Percentiles rank a stretch among this genome's conserved stretches.
These are phyloP conservation scores for Turdus rufiventris DNA, from an alignment of 2,113 vertebrate species.

Conservation along the genomic window DNA sequence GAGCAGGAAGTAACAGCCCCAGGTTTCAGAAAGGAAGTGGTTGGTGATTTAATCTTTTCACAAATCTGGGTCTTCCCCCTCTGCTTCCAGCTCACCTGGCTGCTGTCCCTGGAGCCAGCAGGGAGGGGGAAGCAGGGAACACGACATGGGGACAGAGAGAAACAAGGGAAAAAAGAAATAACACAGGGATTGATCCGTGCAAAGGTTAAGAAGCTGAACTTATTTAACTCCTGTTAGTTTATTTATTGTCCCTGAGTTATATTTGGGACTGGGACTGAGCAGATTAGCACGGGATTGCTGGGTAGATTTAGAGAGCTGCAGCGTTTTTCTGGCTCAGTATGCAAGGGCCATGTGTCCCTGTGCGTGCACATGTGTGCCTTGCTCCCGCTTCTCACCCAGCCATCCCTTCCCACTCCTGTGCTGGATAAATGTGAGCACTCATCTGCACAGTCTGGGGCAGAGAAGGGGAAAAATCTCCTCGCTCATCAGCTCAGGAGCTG, in stretches of 20 bases:
- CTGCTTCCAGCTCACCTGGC: neutral
- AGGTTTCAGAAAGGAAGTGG: neutral
- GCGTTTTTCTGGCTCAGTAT: neutral
- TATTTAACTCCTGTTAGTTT: neutral
- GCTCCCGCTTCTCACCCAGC: neutral
- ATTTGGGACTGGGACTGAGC: neutral
- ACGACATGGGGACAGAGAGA: neutral
- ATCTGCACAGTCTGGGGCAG: neutral
- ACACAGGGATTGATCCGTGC: neutral
- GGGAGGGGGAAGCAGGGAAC: neutral
- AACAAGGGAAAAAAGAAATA: neutral
- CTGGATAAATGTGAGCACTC: neutral
- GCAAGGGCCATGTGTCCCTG: neutral
- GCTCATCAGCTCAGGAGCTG: neutral
- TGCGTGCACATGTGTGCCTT: neutral
- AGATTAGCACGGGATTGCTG: neutral
- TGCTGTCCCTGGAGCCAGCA: neutral
- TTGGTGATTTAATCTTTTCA: neutral
- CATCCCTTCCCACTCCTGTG: neutral
- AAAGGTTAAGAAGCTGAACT: conserved; percentile 31
- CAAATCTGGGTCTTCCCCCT: neutral
- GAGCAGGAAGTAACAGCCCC: neutral
- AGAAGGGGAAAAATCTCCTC: neutral
- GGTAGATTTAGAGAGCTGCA: neutral
- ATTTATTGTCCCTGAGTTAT: conserved; percentile 31